A percentile compares a stretch with the other conserved stretches of the same genome.
phyloP scores from a whole-genome alignment of 2,888 invertebrate genomes.

The Acrobasis consociella region DNA sequence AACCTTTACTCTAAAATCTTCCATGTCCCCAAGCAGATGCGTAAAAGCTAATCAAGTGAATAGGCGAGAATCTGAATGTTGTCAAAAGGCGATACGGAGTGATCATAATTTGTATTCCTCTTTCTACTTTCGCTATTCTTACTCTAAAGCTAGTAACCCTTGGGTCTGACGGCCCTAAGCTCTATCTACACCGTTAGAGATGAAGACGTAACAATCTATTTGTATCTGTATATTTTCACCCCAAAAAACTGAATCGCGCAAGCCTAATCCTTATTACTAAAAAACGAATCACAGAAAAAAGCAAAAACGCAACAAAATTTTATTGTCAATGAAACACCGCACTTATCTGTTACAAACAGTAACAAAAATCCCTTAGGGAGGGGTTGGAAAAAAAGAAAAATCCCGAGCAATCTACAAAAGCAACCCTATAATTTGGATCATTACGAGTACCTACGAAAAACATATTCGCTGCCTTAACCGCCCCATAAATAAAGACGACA shows the following conservation, averaged over 20 bases:
- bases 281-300: conserved; percentile 7
- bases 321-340: conserved; percentile 25
- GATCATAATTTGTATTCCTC: too few species aligned
- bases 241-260: conserved; percentile 27
- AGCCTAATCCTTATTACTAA: conserved; percentile 32
- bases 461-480: conserved; percentile 76
- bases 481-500: conserved; percentile 78
- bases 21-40: too few species aligned
- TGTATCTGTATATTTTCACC: neutral
- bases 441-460: conserved; percentile 77
- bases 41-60: too few species aligned
- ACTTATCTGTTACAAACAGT: conserved; percentile 26
- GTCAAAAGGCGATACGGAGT: too few species aligned
- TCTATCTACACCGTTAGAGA: too few species aligned
- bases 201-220: too few species aligned
- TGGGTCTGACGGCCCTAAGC: too few species aligned
- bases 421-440: conserved; percentile 79
- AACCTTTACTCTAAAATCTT: too few species aligned
- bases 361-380: conserved; percentile 27
- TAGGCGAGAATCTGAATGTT: too few species aligned
- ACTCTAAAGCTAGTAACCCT: too few species aligned
- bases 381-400: conserved; percentile 44
- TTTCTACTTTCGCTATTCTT: too few species aligned
- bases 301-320: conserved; percentile 11
- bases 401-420: conserved; percentile 63